Evolutionary conservation across 2,113 vertebrate species (phyloP).

Genomic region (Heloderma charlesbogerti): DNA sequence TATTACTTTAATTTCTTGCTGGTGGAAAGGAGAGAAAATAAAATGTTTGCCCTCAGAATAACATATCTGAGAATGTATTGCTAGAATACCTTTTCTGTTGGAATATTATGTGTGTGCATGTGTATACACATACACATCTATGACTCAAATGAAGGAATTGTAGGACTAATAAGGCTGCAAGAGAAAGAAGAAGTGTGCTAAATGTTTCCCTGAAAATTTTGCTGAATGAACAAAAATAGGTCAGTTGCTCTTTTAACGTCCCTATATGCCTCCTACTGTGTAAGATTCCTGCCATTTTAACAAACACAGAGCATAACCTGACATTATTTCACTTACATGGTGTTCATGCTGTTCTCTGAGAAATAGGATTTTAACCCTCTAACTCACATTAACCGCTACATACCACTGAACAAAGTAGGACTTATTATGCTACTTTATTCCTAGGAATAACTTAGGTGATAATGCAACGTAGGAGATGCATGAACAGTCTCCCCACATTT

Average conservation of each 20-base stretch:
- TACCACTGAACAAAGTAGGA: neutral
- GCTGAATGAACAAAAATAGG: constrained; percentile 2
- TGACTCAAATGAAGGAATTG: constrained; percentile 11
- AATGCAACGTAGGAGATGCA: neutral
- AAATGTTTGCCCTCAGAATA: constrained; percentile 21
- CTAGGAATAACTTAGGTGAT: neutral
- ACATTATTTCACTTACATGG: constrained; percentile 23
- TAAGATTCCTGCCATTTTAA: constrained; percentile 30
- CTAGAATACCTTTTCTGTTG: constrained; percentile 6
- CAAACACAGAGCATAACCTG: constrained; percentile 47
- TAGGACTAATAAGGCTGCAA: constrained; percentile 36
- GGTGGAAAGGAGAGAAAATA: constrained; percentile 16
- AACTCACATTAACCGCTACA: neutral
- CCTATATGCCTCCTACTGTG: neutral
- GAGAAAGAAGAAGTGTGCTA: constrained; percentile 6
- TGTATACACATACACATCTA: neutral
- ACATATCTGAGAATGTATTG: constrained; percentile 29
- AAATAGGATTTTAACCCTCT: constrained; percentile 6
- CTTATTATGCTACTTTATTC: neutral
- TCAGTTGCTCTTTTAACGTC: neutral
- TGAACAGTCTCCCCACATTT: neutral
- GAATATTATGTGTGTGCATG: constrained; percentile 17
- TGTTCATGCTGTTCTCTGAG: neutral
- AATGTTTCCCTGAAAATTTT: constrained; percentile 10
- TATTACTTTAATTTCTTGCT: constrained; percentile 11